phyloP scores from a whole-genome alignment of 1,140 invertebrate species.

The Antheraea mylitta region DNA sequence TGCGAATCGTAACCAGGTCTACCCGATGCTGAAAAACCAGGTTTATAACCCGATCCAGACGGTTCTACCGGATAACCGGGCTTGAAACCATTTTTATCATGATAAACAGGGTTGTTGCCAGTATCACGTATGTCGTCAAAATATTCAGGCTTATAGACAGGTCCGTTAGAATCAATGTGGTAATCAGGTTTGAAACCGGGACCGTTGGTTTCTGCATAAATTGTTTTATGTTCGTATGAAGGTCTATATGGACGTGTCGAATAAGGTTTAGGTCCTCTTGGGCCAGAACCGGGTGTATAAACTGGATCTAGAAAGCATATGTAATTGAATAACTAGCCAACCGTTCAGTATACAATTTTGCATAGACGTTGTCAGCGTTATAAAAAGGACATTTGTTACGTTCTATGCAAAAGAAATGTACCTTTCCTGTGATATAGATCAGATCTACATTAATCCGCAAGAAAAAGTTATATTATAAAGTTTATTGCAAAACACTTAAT shows the following conservation, averaged over 20 bases:
- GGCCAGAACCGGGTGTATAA: slow-evolving; percentile 23
- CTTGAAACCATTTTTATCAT: background rate
- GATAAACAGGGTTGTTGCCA: slow-evolving; percentile 19
- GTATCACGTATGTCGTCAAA: slow-evolving; percentile 20
- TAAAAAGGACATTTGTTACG: too few species aligned
- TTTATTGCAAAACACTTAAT: too few species aligned
- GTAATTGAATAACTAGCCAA: too few species aligned
- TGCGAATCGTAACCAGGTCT: background rate
- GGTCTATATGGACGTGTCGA: background rate
- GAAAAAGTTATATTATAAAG: too few species aligned
- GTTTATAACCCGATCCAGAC: slow-evolving; percentile 24
- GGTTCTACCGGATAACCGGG: background rate
- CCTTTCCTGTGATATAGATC: too few species aligned
- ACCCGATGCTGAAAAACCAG: slow-evolving; percentile 3
- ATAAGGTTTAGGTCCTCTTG: slow-evolving; percentile 11
- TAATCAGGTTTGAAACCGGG: slow-evolving; percentile 21
- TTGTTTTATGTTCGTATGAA: slow-evolving; percentile 27
- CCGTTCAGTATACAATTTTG: too few species aligned
- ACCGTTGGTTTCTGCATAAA: slow-evolving; percentile 24
- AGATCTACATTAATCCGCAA: too few species aligned
- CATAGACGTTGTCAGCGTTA: too few species aligned
- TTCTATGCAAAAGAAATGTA: too few species aligned
- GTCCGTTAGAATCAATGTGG: slow-evolving; percentile 12
- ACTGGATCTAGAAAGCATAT: background rate
- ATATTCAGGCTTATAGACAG: background rate